Base-by-base conservation (phyloP, 2,888 invertebrate species). In the Caenorhabditis virilis region DNA sequence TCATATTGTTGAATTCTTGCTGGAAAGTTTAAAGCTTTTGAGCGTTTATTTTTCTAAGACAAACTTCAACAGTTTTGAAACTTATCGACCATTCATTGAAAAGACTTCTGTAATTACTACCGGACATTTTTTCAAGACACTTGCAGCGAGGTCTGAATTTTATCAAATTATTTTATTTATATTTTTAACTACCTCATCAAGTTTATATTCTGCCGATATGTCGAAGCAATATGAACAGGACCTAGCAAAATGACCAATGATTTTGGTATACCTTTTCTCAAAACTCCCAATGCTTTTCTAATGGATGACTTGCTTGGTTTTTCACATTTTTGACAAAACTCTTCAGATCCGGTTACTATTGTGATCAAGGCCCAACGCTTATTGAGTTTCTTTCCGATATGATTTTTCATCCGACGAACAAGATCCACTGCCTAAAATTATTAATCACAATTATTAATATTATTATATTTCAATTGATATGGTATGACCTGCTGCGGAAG, bases 171-270 rank as follows among this genome's bases (percentile, higher is more conserved):
- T 18, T 39, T 39, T 7, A 39, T n/a, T 13, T 36, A 5, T 5
- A 36, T 6, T 30, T 6, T 16, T 33, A 18, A 13, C 25, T 54
- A 64, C 79, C 72, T 78, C 53, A 80, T 61, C 1, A 80, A 48
- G 49, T 82, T 80, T 43, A 75, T 78, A 35, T 74, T 80, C 16
- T 74, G 68, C 6, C 67, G 54, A 23, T 77, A 74, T 9, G 76
- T 74, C 4, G 72, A 74, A 5, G 81, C 74, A n/a, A 82, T 79
- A 51, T 80, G 79, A 2, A 80, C 74, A 2, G 81, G 81, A 2
- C 81, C 81, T 25, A 80, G 51, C 1, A 80, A 52, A 9, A 82
- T 76, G 1, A 80, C 67, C 7, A 80, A 56, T 7, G 67, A 71
- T 43, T 72, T 72, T 2, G 77, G 75, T 1, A 82, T 38, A 0